Conservation (phyloP, 2,888 invertebrate genomes). For the Eubasilissa splendida region DNA sequence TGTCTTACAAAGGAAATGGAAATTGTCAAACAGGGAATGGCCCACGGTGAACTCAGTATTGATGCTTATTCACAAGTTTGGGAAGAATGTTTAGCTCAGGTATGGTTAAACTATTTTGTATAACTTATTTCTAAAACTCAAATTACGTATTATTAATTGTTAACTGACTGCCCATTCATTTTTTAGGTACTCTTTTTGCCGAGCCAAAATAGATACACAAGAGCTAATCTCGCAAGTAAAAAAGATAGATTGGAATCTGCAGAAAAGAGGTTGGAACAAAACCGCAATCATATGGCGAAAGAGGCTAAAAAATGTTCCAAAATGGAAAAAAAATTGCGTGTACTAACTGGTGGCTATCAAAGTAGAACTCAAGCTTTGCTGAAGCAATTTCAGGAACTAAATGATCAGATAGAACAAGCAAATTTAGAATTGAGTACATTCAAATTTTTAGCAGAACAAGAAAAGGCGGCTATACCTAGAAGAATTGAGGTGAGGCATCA, state of each 20-base stretch:
- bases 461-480: conserved; percentile 91
- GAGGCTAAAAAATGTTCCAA: conserved; percentile 98
- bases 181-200: conserved; percentile 89
- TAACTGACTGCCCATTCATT: background rate
- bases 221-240: conserved; percentile 95
- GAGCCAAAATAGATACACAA: conserved; percentile 91
- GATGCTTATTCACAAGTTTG: conserved; percentile 96
- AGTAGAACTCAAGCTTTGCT: conserved; percentile 84
- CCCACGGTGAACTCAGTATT: conserved; percentile 92
- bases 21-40: conserved; percentile 93
- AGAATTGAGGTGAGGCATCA: conserved; percentile 81
- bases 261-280: conserved; percentile 93
- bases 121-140: background rate
- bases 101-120: conserved; percentile 61
- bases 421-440: conserved; percentile 93
- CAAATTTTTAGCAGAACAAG: conserved; percentile 90
- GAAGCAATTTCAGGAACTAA: conserved; percentile 89
- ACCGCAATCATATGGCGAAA: conserved; percentile 95
- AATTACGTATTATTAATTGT: conserved; percentile 5
- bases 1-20: conserved; percentile 89
- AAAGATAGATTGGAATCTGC: conserved; percentile 96
- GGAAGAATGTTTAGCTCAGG: conserved; percentile 96
- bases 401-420: conserved; percentile 93
- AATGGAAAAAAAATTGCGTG: conserved; percentile 97
- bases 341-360: conserved; percentile 83